Evolutionary conservation across 1,140 invertebrate genomes (phyloP), one percentile per base, ranked within the genome.

Genomic region (Philopotamus ludificatus): DNA sequence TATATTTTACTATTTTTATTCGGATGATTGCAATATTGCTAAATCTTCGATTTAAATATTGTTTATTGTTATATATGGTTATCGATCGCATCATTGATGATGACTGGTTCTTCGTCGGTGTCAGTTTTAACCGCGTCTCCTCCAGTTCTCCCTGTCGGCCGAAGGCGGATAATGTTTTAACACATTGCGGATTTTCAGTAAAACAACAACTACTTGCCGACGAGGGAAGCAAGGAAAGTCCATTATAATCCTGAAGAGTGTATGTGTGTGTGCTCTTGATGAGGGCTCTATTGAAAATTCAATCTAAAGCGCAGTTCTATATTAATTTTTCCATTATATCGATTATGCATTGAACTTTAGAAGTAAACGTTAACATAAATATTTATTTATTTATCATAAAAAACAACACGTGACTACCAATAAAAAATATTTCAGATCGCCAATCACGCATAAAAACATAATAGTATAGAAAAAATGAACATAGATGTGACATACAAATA

Each of bases 161-260:
- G 28, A 34, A 12, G 28, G 28, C 28, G 28, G 28, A 12, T 34
- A 4, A 20, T 47, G 44, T 47, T 47, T 15, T 47, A 47, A n/a
- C n/a, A 15, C 44, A 47, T 47, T 8, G 44, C 44, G 44, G 18
- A 20, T 47, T 47, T 47, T 47, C 8, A 4, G 10, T 47, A 47
- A 47, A 47, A 47, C 44, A 47, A 47, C 44, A 47, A 47, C 44
- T 47, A 47, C 44, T 47, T 47, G 8, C 44, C 18, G 44, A 47
- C 44, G 18, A 47, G 44, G 8, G 4, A 16, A 47, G 44, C 44
- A 47, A 47, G 44, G 44, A 47, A 47, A 47, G 44, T 47, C 44
- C 44, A 47, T 47, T 47, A 47, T 47, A 34, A 12, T 7, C 4
- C 28, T 34, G 28, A 34, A 7, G 12, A 7, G 28, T 34, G 28